phyloP scores from a whole-genome alignment of 2,888 invertebrate species.

The Patella ulyssiponensis region DNA sequence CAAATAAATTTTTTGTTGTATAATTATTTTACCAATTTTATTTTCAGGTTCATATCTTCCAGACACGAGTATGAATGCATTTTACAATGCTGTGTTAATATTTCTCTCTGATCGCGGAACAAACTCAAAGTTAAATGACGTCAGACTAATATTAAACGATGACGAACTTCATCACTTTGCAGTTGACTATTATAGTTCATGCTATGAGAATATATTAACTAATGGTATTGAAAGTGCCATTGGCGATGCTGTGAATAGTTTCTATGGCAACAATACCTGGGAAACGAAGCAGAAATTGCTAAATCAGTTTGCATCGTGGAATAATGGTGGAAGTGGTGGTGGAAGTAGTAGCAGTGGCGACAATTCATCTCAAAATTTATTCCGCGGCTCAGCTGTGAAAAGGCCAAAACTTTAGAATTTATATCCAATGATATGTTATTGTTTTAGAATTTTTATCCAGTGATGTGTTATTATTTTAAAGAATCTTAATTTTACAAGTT shows the following conservation, averaged over 20 bases:
- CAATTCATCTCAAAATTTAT: neutral
- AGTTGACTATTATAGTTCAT: neutral
- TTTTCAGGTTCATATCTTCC: neutral
- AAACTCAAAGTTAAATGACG: neutral
- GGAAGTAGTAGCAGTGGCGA: neutral
- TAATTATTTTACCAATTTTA: neutral
- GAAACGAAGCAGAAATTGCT: no score
- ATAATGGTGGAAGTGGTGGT: neutral
- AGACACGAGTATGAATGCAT: constrained; percentile 7
- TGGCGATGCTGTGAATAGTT: neutral
- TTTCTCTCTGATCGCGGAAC: neutral
- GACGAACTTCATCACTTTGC: neutral
- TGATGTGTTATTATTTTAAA: no score
- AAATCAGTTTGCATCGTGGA: no score
- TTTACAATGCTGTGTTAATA: constrained; percentile 4
- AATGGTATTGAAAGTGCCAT: neutral
- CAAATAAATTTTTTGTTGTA: no score
- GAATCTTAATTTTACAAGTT: no score
- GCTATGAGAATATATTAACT: neutral
- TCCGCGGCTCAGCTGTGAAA: neutral
- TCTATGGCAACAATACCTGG: neutral
- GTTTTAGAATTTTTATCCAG: no score
- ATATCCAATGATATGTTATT: no score
- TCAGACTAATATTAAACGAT: neutral
- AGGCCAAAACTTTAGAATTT: neutral